Conservation (phyloP, 2,113 vertebrate genomes). For the Protobothrops mucrosquamatus region DNA sequence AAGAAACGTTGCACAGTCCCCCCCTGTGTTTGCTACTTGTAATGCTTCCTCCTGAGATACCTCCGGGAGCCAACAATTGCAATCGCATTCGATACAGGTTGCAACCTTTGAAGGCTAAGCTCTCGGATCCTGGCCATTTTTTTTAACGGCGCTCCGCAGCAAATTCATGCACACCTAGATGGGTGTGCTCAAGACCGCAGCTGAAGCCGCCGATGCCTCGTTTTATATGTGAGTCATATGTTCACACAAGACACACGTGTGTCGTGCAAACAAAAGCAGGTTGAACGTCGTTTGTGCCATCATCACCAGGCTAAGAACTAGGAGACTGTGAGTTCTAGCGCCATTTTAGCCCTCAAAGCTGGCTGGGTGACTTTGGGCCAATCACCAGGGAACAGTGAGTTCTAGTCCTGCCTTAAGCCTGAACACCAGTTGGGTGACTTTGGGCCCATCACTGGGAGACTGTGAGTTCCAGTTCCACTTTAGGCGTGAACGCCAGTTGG, state of each 20-base stretch:
- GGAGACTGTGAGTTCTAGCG: background rate
- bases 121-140: conserved; percentile 30
- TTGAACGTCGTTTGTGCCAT: background rate
- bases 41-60: conserved; percentile 44
- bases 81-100: conserved; percentile 37
- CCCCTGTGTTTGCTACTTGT: conserved; percentile 42
- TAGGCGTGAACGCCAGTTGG: too few relatives aligned
- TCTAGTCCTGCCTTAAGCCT: too few relatives aligned
- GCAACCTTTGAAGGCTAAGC: conserved; percentile 16
- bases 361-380: too few relatives aligned
- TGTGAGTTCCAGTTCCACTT: too few relatives aligned
- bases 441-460: too few relatives aligned
- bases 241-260: background rate
- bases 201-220: background rate
- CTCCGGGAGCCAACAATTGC: conserved; percentile 41
- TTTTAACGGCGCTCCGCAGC: conserved; percentile 9
- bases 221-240: background rate
- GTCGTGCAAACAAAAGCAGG: background rate
- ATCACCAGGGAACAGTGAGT: too few relatives aligned
- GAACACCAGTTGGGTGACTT: too few relatives aligned
- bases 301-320: background rate
- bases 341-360: background rate
- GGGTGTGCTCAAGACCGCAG: too few relatives aligned
- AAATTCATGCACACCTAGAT: conserved; percentile 13
- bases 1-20: conserved; percentile 33